phyloP scores from a whole-genome alignment of 2,797 vertebrate species.

The Rhincodon typus region DNA sequence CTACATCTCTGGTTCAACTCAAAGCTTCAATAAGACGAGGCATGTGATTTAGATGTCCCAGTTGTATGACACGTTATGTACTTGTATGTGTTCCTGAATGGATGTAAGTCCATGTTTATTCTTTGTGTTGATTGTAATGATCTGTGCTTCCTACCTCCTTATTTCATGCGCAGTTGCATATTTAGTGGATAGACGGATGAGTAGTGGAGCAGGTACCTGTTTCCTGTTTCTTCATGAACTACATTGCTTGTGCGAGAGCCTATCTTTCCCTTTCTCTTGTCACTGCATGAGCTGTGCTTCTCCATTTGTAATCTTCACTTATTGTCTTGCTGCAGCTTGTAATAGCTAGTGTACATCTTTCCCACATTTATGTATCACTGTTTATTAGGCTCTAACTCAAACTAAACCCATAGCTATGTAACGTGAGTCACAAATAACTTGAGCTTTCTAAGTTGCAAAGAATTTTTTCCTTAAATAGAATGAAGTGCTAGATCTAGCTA shows the following conservation, averaged over 20 bases:
- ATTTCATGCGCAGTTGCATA: constrained; percentile 78
- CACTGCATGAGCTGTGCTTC: not conserved
- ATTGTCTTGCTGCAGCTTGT: not conserved
- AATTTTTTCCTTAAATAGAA: not conserved
- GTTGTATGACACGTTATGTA: not conserved
- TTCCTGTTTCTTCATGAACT: constrained; percentile 50
- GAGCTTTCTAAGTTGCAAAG: not conserved
- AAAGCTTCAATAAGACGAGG: not conserved
- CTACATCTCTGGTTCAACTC: not conserved
- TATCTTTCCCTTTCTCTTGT: not conserved
- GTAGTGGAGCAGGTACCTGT: constrained; percentile 90
- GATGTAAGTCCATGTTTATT: not conserved
- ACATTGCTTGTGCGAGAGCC: not conserved
- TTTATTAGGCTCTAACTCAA: not conserved
- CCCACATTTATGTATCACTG: not conserved
- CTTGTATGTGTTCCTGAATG: constrained; percentile 25
- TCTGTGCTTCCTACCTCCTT: constrained; percentile 39
- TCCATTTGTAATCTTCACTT: not conserved
- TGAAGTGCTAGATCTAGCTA: not conserved
- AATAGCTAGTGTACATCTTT: not conserved
- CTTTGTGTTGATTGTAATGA: constrained; percentile 18
- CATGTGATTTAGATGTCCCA: not conserved
- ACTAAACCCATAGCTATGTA: not conserved
- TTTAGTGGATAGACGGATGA: constrained; percentile 98
- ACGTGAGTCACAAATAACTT: not conserved